Conservation (phyloP, 2,888 invertebrate species). For the Subacronicta megacephala region DNA sequence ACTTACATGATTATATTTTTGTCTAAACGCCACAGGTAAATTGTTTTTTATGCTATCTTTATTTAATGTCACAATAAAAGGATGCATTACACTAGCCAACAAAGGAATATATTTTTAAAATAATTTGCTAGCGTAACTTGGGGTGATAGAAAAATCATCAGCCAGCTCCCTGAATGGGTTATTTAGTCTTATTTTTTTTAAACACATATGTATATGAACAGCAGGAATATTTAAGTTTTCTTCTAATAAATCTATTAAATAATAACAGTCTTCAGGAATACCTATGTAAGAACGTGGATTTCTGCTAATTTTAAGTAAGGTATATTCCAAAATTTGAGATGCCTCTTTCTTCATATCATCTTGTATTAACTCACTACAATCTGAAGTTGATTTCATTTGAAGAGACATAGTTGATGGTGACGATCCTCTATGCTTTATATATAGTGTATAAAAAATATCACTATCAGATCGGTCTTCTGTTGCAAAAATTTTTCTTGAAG, state of each 20-base stretch:
- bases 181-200: conserved; percentile 51
- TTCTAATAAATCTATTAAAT: conserved; percentile 13
- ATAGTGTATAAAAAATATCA: conserved; percentile 35
- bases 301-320: conserved; percentile 6
- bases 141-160: conserved; percentile 48
- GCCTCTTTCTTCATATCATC: conserved; percentile 18
- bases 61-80: conserved; percentile 47
- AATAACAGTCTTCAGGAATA: conserved; percentile 12
- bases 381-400: conserved; percentile 42
- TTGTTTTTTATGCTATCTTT: conserved; percentile 30
- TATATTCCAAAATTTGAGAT: conserved; percentile 6
- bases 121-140: conserved; percentile 34
- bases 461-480: conserved; percentile 25
- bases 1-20: conserved; percentile 56
- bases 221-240: conserved; percentile 9
- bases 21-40: conserved; percentile 57
- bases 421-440: conserved; percentile 5
- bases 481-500: conserved; percentile 3
- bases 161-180: conserved; percentile 47
- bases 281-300: conserved; percentile 20
- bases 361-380: conserved; percentile 39
- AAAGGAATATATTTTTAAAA: conserved; percentile 45
- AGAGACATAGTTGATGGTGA: conserved; percentile 29
- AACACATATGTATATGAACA: conserved; percentile 31
- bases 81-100: conserved; percentile 43